Base-by-base conservation (phyloP, 2,113 vertebrate genomes). In the Regulus satrapa region DNA sequence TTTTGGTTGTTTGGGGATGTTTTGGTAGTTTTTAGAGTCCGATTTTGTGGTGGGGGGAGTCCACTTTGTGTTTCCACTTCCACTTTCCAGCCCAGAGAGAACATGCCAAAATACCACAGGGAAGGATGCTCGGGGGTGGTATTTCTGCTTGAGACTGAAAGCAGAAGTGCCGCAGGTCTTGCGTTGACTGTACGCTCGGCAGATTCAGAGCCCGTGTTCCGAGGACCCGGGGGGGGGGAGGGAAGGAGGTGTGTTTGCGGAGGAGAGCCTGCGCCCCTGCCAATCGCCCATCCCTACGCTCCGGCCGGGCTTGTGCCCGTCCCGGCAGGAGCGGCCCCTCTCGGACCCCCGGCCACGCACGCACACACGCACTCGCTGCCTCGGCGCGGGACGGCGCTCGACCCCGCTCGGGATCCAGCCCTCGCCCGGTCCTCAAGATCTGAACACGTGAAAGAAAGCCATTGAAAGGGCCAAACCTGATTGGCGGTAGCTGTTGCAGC, bases 391-490 rank as follows among this genome's bases (percentile, higher is more conserved):
- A 80, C 38, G 6, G 63, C 13, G 9, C 87, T 82, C 26, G 40
- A 78, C 95, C 84, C 92, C 26, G 7, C 40, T n/a, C 23, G 62
- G 92, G 89, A 94, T 88, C 62, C 43, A 61, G 89, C 89, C 92
- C 94, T 91, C 41, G 81, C 71, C 48, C 68, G 18, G 79, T 93
- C 96, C 94, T 95, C 72, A 63, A 95, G 94, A 95, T 96, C 92
- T 88, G 82, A 97, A 98, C 97, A 97, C 85, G 83, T 96, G 95
- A 98, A 98, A 98, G 96, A 98, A 99, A 99, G 98, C 98, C 96
- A 98, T 98, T 98, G 98, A 98, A 98, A 98, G 98, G 98, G 98
- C 97, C 99, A 99, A 99, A 99, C 99, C 99, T 99, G 99, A 99
- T 99, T 99, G 98, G 99, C 98, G 97, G 99, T 97, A 96, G 99